Conservation (phyloP, 2,797 vertebrate genomes). For the Lutjanus campechanus region DNA sequence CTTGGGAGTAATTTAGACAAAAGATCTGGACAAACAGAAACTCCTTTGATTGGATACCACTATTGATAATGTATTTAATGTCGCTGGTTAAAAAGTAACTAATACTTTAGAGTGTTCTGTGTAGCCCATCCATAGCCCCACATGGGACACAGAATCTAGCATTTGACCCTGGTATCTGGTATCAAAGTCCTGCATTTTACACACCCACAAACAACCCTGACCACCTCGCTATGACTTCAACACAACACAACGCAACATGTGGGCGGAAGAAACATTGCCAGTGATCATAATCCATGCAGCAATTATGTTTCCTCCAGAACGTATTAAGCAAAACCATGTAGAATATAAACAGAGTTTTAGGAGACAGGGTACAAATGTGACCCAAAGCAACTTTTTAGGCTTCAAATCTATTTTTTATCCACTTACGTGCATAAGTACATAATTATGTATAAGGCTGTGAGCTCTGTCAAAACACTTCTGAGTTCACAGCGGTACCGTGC, state of each 20-base stretch:
- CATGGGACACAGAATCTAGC: no score
- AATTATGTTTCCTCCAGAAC: conserved; percentile 14
- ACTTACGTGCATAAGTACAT: conserved; percentile 37
- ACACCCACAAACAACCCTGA: no score
- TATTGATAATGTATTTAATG: no score
- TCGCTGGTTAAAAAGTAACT: no score
- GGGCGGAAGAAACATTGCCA: not conserved
- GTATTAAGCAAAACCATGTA: conserved; percentile 11
- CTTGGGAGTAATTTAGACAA: no score
- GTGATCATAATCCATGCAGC: conserved; percentile 12
- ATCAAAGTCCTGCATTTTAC: no score
- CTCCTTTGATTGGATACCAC: no score
- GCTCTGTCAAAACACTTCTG: conserved; percentile 36
- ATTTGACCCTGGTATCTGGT: no score
- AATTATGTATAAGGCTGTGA: conserved; percentile 38
- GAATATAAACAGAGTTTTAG: conserved; percentile 3
- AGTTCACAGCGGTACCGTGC: conserved; percentile 2
- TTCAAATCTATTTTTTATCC: conserved; percentile 44
- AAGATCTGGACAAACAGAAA: no score
- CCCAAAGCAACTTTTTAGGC: conserved; percentile 19
- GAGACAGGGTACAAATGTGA: conserved; percentile 16
- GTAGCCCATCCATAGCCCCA: no score
- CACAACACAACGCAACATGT: not conserved
- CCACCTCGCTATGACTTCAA: no score
- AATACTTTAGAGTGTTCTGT: no score